phyloP scores from a whole-genome alignment of 2,888 invertebrate species.

The Gastracanthus pulcherrimus region DNA sequence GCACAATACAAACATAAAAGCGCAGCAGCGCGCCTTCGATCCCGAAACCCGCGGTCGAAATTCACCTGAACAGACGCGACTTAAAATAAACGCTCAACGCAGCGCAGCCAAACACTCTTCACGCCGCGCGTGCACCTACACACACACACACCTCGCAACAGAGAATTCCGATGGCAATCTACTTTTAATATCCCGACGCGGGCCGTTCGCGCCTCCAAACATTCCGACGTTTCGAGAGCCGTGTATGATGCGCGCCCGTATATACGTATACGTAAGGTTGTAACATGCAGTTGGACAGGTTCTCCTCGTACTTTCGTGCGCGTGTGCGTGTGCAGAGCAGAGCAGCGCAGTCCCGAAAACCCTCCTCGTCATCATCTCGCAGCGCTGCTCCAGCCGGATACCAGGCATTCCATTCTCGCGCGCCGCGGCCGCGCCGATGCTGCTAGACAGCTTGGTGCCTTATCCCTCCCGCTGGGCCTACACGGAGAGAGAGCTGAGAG shows the following conservation, averaged over 20 bases:
- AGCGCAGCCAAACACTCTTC: too few relatives aligned
- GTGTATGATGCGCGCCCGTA: slow-evolving; percentile 56
- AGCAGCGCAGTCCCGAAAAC: too few relatives aligned
- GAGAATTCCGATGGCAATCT: slow-evolving; percentile 54
- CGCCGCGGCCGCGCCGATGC: slow-evolving; percentile 55
- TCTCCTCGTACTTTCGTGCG: slow-evolving; percentile 56
- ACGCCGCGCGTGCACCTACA: too few relatives aligned
- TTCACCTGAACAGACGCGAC: too few relatives aligned
- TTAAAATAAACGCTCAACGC: too few relatives aligned
- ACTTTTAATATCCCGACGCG: slow-evolving; percentile 32
- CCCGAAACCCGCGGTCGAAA: too few relatives aligned
- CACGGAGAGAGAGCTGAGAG: not conserved
- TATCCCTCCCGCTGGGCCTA: slow-evolving; percentile 69
- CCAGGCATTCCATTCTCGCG: slow-evolving; percentile 61
- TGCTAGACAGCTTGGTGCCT: slow-evolving; percentile 73
- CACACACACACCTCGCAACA: not conserved
- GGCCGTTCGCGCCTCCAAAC: slow-evolving; percentile 57
- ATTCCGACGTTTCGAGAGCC: slow-evolving; percentile 67
- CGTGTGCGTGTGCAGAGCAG: too few relatives aligned
- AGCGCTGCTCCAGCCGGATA: slow-evolving; percentile 46
- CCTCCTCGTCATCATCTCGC: slow-evolving; percentile 24
- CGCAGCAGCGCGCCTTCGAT: too few relatives aligned
- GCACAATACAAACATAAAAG: too few relatives aligned
- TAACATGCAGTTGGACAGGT: slow-evolving; percentile 73
- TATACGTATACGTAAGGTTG: too few relatives aligned